Evolutionary conservation across 2,888 invertebrate species (phyloP).

Genomic region (Eutolmus rufibarbis): DNA sequence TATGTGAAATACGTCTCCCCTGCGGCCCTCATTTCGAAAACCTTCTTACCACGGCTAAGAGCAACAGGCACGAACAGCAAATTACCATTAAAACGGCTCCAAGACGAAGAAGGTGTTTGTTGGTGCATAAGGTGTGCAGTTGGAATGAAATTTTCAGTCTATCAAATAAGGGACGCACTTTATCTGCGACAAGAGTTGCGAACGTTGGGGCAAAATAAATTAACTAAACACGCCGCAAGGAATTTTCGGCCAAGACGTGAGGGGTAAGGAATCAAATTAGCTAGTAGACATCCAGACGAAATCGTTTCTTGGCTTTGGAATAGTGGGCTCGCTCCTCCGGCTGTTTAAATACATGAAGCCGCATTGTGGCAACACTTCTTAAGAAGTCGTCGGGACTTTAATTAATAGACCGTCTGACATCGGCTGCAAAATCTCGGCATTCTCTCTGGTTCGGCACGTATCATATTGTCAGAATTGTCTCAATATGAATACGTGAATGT

Average conservation of each 20-base stretch:
- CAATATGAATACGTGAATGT: background rate
- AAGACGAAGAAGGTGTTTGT: background rate
- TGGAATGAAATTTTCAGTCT: background rate
- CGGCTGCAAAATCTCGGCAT: background rate
- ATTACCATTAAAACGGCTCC: constrained; percentile 8
- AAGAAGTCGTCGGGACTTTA: background rate
- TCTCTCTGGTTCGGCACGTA: background rate
- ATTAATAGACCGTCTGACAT: background rate
- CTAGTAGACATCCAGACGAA: background rate
- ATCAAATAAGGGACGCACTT: constrained; percentile 2
- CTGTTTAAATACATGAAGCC: background rate
- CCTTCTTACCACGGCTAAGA: background rate
- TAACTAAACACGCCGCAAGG: constrained; percentile 1
- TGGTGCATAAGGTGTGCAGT: background rate
- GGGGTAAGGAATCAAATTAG: background rate
- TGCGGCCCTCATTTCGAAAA: background rate
- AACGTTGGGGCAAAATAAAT: background rate
- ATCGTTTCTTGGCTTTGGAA: background rate
- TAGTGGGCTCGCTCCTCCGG: background rate
- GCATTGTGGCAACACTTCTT: background rate
- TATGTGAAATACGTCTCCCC: background rate
- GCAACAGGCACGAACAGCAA: constrained; percentile 34
- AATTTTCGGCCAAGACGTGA: background rate
- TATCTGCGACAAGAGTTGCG: background rate
- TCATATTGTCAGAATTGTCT: background rate